Evolutionary conservation across 2,113 vertebrate genomes (phyloP), one percentile per base, ranked within the genome.

Genomic region (Phodopus roborovskii): DNA sequence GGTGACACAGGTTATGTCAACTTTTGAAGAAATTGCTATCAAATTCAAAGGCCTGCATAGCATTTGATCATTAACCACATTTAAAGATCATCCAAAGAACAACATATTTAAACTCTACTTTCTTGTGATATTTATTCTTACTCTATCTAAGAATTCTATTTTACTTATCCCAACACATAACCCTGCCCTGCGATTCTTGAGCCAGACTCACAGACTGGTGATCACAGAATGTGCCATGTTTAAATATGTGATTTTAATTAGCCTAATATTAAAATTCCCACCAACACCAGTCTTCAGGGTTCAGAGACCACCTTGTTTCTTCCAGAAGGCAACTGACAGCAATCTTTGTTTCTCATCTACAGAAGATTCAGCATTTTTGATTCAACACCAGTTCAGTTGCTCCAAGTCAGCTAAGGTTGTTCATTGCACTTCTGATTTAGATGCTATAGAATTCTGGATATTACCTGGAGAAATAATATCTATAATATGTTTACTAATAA

Each of bases 31-130:
- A 83, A 83, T 8, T 45, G 3, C 9, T 45, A 64, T 45, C 81
- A 84, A 84, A 84, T 84, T 42, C 58, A 64, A 81, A 33, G 88
- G n/a, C 4, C 64, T 88, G 64, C 56, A 50, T 62, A 92, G 39
- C 5, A 50, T 85, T 79, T 62, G 6, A 79, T 78, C 7, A 36
- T 33, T 50, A 73, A n/a, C 11, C 48, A 30, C 48, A 79, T 95
- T 79, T 7, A 50, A 50, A 39, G 33, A 83, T 20, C 56, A 62
- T 50, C 11, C 42, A 58, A 39, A 93, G 48, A 26, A 9, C 88
- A 66, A 62, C 36, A 86, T 82, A 81, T 42, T 68, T 91, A 79
- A 84, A 91, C 36, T 42, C 70, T 33, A 48, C 48, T 86, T 94
- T 75, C 12, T 71, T 42, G 17, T 45, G 39, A n/a, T 2, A 15